Conservation (phyloP, 2,113 vertebrate species). For the Centropus bengalensis region DNA sequence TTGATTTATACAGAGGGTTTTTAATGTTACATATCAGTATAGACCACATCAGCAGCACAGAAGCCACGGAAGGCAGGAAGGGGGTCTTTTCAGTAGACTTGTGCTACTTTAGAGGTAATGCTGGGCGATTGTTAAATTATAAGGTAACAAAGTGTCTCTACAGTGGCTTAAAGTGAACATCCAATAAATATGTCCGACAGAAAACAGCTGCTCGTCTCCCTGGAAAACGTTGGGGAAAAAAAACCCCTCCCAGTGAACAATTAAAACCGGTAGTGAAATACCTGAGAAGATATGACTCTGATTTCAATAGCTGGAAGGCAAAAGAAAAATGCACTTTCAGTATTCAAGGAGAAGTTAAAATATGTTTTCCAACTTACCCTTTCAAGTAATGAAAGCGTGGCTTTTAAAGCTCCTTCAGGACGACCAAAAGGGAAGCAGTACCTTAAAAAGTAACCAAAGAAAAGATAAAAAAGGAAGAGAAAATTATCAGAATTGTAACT, state of each 20-base stretch:
- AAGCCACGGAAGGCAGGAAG: background rate
- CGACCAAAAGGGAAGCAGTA: conserved; percentile 98
- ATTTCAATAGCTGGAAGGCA: background rate
- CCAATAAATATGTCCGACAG: background rate
- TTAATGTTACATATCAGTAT: background rate
- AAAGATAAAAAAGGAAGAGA: background rate
- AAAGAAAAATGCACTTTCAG: background rate
- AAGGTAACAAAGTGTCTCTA: background rate
- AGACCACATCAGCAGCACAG: background rate
- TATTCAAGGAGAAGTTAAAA: background rate
- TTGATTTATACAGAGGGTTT: background rate
- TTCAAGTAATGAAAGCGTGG: conserved; percentile 95
- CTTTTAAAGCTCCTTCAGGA: conserved; percentile 97
- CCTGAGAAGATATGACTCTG: background rate
- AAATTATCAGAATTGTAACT: background rate
- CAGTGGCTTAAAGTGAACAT: background rate
- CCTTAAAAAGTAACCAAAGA: conserved; percentile 73
- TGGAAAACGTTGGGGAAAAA: background rate
- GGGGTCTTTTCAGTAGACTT: background rate
- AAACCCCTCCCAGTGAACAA: background rate
- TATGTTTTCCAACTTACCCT: conserved; percentile 80
- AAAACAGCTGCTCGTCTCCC: background rate
- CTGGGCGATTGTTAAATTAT: background rate
- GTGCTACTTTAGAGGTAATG: background rate
- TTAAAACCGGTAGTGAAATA: background rate